Percentiles rank a stretch among this genome's conserved stretches.
Conservation (phyloP, 2,113 vertebrate genomes). For the Actenoides lindsayi region DNA sequence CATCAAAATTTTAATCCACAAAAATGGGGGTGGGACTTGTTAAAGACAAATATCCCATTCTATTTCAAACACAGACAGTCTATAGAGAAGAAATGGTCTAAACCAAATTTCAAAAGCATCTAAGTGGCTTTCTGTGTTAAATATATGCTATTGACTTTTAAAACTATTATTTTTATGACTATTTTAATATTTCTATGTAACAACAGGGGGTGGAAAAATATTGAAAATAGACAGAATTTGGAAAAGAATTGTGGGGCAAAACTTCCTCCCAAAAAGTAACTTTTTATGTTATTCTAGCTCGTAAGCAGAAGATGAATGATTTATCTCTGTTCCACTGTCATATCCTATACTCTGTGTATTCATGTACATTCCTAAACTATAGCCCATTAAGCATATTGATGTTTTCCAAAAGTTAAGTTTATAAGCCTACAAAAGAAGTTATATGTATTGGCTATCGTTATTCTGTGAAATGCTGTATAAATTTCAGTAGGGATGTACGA, state of each 20-base stretch:
- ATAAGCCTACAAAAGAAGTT: not conserved
- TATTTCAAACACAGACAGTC: not conserved
- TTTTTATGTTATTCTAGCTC: not conserved
- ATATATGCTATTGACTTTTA: not conserved
- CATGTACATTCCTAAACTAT: not conserved
- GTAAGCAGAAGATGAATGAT: not conserved
- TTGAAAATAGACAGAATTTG: not conserved
- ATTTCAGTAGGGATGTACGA: not conserved
- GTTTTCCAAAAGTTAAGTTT: not conserved
- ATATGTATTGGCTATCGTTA: fast-evolving
- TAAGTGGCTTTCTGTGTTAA: not conserved
- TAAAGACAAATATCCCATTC: not conserved
- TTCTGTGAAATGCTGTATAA: not conserved
- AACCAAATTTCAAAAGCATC: not conserved
- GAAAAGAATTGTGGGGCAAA: not conserved
- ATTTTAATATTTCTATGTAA: not conserved
- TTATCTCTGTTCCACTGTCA: not conserved
- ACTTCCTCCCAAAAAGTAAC: too few relatives aligned
- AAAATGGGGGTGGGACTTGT: not conserved
- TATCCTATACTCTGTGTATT: not conserved
- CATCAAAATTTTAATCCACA: not conserved
- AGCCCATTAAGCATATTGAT: not conserved
- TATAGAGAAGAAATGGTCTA: not conserved
- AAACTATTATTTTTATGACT: not conserved
- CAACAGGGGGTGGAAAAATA: not conserved